Evolutionary conservation across 35 echinoderm and acorn worm species (phyloP), one percentile per base, ranked within the genome.

Genomic region (Eucidaris tribuloides): DNA sequence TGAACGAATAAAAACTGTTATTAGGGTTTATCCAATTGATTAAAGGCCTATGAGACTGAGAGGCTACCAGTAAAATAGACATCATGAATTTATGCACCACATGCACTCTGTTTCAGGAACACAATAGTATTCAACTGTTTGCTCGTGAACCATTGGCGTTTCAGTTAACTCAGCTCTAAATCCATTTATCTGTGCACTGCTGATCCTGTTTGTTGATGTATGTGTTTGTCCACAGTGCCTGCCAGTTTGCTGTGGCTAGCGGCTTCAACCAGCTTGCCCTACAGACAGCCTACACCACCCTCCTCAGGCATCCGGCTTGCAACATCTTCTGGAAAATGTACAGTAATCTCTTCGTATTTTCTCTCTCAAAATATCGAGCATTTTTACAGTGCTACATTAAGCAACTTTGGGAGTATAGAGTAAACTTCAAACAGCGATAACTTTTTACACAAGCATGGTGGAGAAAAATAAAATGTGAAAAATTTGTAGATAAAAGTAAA

Each of bases 321-420:
- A 44, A n/a, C 68, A n/a, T 74, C 68, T 74, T 74, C 68, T 74
- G 68, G 68, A 74, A 74, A 44, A 74, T 74, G 68, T 74, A 74
- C 34, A 41, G 68, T 74, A 74, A 42, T 44, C 60, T 70, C 32
- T 35, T 39, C 28, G 11, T 18, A 36, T 18, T 71, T 20, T 33
- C 33, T 68, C 32, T 68, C 38, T 11, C 25, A 68, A 4, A 25
- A 25, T 14, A 38, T 68, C 38, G 0, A n/a, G n/a, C n/a, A n/a
- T 30, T n/a, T n/a, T n/a, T 9, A 68, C 20, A 30, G 3, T 30
- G n/a, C 3, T 5, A 14, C 18, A 7, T 66, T 66, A 5, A 9
- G 30, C 14, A 17, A 68, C 27, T 30, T 68, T n/a, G n/a, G n/a
- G 28, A 68, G 13, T 33, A 6, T 25, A 30, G 19, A 68, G 19